Percentiles rank a stretch among this genome's conserved stretches.
Conservation (phyloP, 1,140 invertebrate genomes). For the Cydia amplana region DNA sequence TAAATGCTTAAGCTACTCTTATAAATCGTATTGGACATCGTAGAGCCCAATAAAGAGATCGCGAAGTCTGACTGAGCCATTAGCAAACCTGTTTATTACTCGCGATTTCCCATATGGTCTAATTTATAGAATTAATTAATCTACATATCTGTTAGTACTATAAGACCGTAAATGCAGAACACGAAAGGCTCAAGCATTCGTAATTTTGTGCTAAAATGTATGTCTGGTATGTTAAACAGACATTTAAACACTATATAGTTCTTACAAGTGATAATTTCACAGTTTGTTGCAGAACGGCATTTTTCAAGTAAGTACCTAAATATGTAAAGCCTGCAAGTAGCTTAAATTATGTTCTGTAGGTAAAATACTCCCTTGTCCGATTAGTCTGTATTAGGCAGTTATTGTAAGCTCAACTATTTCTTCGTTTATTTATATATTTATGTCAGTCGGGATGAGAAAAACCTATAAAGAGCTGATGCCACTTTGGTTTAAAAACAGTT, state of each 20-base stretch:
- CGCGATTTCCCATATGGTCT: constrained; percentile 25
- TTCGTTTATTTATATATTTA: too few relatives aligned
- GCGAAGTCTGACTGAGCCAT: background rate
- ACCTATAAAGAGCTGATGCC: too few relatives aligned
- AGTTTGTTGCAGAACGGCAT: too few relatives aligned
- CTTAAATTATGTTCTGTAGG: too few relatives aligned
- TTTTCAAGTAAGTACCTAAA: too few relatives aligned
- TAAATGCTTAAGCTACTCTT: background rate
- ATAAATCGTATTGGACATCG: background rate
- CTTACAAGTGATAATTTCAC: background rate
- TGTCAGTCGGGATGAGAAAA: too few relatives aligned
- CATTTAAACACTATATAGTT: background rate
- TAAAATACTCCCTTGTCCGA: too few relatives aligned
- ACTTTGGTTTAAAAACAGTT: too few relatives aligned
- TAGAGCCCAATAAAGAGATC: background rate
- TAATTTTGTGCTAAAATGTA: constrained; percentile 14
- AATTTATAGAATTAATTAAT: constrained; percentile 27
- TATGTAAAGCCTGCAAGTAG: too few relatives aligned
- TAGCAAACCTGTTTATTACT: constrained; percentile 14
- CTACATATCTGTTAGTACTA: constrained; percentile 1
- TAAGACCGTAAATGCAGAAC: background rate
- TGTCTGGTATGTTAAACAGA: background rate
- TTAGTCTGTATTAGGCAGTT: too few relatives aligned
- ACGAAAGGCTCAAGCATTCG: background rate
- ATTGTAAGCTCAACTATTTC: too few relatives aligned